Evolutionary conservation across 2,113 vertebrate genomes (phyloP).

Genomic region (Mastomys coucha): DNA sequence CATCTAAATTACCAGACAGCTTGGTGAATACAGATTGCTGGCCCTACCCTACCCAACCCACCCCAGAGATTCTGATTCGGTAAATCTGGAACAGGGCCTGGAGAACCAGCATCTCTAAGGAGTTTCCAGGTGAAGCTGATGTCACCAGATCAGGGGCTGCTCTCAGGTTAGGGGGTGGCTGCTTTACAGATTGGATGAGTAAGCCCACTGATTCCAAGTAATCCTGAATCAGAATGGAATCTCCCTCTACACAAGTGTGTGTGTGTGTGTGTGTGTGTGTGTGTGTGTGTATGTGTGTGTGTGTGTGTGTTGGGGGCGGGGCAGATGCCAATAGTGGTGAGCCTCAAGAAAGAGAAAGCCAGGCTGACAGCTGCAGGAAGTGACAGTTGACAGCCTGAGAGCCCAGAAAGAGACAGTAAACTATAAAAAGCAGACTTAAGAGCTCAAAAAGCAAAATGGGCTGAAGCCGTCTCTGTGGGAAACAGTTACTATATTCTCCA

Average conservation of each 20-base stretch:
- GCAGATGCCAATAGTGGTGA: slow-evolving; percentile 21
- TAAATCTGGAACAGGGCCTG: slow-evolving; percentile 14
- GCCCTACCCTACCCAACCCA: background rate
- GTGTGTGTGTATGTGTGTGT: background rate
- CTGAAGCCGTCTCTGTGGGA: slow-evolving; percentile 52
- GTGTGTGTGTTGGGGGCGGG: background rate
- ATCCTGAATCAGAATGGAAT: background rate
- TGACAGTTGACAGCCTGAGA: slow-evolving; percentile 75
- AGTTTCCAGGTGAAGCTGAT: background rate
- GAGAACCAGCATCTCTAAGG: background rate
- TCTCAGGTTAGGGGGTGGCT: background rate
- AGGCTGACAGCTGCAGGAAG: slow-evolving; percentile 77
- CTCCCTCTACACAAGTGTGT: too few species aligned
- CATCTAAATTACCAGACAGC: background rate
- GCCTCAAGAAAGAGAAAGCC: slow-evolving; percentile 37
- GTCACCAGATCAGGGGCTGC: background rate
- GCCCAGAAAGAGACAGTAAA: slow-evolving; percentile 75
- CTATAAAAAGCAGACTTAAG: slow-evolving; percentile 77
- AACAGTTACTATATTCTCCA: background rate
- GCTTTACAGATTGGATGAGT: background rate
- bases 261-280: too few species aligned
- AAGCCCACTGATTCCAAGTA: background rate
- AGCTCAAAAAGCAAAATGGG: slow-evolving; percentile 51
- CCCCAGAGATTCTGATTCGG: slow-evolving; percentile 29
- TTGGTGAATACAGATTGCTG: slow-evolving; percentile 15